Base-by-base conservation (phyloP, 1,140 invertebrate species). In the Scaptomyza pallida region DNA sequence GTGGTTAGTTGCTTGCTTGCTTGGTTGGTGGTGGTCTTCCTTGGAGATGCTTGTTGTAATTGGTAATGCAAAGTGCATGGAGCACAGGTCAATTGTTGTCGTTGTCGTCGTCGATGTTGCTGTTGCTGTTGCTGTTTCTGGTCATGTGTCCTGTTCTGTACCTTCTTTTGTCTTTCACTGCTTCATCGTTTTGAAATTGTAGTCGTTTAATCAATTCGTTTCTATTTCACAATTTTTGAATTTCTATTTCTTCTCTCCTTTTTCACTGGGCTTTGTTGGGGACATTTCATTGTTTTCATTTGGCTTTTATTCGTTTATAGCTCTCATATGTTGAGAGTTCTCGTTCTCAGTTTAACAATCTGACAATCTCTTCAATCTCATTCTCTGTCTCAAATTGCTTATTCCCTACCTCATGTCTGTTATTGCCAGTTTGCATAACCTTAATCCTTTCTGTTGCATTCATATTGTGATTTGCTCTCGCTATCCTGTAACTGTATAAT, bases 1-100 rank as follows among this genome's bases (percentile, higher is more conserved):
- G 19, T 8, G 6, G 9, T 30, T 37, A 23, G 9, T 23, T 35
- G 19, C n/a, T n/a, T n/a, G n/a, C n/a, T n/a, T n/a, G n/a, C n/a
- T n/a, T 54, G 8, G n/a, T 19, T 35, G 40, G 4, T 21, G 51
- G 17, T 40, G 6, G 17, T 17, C 51, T 21, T 41, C 40, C 37
- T 23, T 19, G 15, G 52, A 43, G 19, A 33, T 26, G 60, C 37
- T 61, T 43, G 37, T 57, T 65, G 61, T 82, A 85, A 85, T 85
- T 85, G 80, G 75, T 85, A 85, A 85, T 85, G 80, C 76, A 80
- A 85, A 85, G 80, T 85, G 80, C 75, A 83, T 78, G 62, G 45
- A 56, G 23, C 41, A 48, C 61, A 67, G 69, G 51, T 54, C 59
- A 56, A 61, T 45, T 68, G 50, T 61, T 6, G 23, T 26, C 23